Base-by-base conservation (phyloP, 2,888 invertebrate genomes). In the Timema cristinae region DNA sequence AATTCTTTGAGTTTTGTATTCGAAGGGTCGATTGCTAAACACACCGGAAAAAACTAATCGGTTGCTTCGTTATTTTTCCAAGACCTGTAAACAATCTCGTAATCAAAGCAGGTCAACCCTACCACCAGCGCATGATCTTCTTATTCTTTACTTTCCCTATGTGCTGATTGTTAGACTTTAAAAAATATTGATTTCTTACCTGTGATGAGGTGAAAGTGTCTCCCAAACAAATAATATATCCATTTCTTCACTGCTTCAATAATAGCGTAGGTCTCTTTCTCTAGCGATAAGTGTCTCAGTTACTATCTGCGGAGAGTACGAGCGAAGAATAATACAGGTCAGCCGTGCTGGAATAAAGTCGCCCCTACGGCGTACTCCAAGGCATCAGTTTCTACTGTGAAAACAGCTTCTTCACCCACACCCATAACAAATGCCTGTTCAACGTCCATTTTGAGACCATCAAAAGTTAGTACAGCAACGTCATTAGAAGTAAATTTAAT, bases 341-440 rank as follows among this genome's bases (percentile, higher is more conserved):
- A 69, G n/a, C 72, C 73, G 10, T 50, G 16, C 71, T 74, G 75
- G 2, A 70, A 68, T 16, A 75, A 72, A 10, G 73, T 71, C 47
- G 70, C 73, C 13, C 66, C 71, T 10, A 75, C 68, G 10, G 75
- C 67, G 11, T 68, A 51, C 59, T 75, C 75, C 0, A 73, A 75
- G n/a, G 75, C 75, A 70, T 75, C 75, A 16, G 73, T 75, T 49
- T 75, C 75, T 8, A 75, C 75, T 1, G 50, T 71, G 32, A 75
- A 66, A 11, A 51, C 13, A 10, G 61, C 32, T 9, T 67, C 50
- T 48, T 63, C 68, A 51, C 15, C 6, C 15, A 71, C 11, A 16
- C 59, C 15, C 11, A 13, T 8, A 16, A 71, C 5, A 7, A n/a
- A 9, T 47, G n/a, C 7, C 11, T 13, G 15, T 61, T 56, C 48